A percentile compares a stretch with the other conserved stretches of the same genome.
Evolutionary conservation across 2,888 invertebrate genomes (phyloP).

Genomic region (Agrochola litura): DNA sequence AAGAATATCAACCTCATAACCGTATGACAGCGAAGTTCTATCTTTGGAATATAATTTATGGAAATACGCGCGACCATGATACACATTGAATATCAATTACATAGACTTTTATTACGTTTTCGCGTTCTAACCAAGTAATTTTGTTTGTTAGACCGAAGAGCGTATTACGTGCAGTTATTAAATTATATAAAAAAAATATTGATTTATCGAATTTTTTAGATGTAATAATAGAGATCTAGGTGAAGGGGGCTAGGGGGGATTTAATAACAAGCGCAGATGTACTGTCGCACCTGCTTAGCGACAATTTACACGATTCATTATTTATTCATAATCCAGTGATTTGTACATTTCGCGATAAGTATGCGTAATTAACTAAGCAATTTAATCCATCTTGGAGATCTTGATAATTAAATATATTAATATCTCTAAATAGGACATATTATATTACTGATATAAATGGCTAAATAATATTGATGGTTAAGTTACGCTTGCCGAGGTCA

Average conservation of each 20-base stretch:
- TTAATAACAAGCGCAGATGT: constrained; percentile 82
- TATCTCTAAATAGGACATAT: neutral
- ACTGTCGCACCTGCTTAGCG: constrained; percentile 83
- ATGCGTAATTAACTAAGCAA: constrained; percentile 51
- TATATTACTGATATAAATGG: neutral
- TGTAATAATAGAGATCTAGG: constrained; percentile 66
- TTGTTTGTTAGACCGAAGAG: constrained; percentile 56
- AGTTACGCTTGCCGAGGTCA: too few relatives aligned
- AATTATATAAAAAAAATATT: constrained; percentile 55
- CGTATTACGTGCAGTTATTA: constrained; percentile 47
- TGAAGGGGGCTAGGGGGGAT: constrained; percentile 63
- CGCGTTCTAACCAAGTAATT: constrained; percentile 59
- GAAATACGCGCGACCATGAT: constrained; percentile 63
- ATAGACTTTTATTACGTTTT: constrained; percentile 65
- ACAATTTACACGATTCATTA: constrained; percentile 78
- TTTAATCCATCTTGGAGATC: neutral
- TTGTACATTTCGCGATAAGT: constrained; percentile 65
- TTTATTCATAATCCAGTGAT: constrained; percentile 68
- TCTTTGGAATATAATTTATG: constrained; percentile 66
- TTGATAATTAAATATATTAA: neutral
- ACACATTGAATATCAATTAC: constrained; percentile 68
- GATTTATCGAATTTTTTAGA: constrained; percentile 66
- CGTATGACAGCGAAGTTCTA: constrained; percentile 60
- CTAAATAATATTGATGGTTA: too few relatives aligned
- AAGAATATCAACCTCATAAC: constrained; percentile 60